Conservation (phyloP, 2,113 vertebrate species). For the Cisticola juncidis region DNA sequence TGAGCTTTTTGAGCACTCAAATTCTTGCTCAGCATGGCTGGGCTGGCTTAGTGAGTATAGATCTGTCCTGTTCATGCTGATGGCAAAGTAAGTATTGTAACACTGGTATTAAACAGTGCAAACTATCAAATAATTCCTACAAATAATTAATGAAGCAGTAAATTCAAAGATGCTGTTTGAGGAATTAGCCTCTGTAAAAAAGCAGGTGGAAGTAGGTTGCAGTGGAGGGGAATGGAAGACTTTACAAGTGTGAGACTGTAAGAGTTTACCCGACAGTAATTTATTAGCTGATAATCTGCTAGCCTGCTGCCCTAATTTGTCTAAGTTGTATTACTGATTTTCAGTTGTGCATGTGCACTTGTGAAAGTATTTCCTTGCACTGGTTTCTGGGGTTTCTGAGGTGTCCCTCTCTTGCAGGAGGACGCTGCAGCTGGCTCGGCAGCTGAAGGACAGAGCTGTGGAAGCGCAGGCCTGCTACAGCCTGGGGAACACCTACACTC, state of each 20-base stretch:
- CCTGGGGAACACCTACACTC: slow-evolving; percentile 92
- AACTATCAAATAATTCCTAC: not conserved
- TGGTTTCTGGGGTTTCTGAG: not conserved
- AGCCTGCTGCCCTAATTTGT: not conserved
- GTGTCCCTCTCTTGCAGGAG: slow-evolving; percentile 73
- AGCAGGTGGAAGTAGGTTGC: not conserved
- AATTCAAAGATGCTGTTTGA: not conserved
- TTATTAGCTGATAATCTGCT: not conserved
- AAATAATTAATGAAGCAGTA: not conserved
- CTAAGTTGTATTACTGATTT: not conserved
- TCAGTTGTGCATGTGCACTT: not conserved
- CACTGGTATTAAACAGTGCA: not conserved
- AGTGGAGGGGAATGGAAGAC: not conserved
- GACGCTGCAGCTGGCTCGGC: slow-evolving; percentile 89
- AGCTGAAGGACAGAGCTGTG: slow-evolving; percentile 90
- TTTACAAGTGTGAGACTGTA: not conserved
- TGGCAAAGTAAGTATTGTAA: not conserved
- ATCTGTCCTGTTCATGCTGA: not conserved
- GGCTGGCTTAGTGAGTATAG: not conserved
- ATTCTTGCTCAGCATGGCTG: not conserved
- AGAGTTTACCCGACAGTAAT: not conserved
- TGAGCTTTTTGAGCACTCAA: not conserved
- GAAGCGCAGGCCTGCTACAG: slow-evolving; percentile 98
- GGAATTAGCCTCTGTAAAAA: not conserved
- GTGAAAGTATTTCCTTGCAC: not conserved